phyloP scores from a whole-genome alignment of 2,113 vertebrate genomes.

The Isurus oxyrinchus region DNA sequence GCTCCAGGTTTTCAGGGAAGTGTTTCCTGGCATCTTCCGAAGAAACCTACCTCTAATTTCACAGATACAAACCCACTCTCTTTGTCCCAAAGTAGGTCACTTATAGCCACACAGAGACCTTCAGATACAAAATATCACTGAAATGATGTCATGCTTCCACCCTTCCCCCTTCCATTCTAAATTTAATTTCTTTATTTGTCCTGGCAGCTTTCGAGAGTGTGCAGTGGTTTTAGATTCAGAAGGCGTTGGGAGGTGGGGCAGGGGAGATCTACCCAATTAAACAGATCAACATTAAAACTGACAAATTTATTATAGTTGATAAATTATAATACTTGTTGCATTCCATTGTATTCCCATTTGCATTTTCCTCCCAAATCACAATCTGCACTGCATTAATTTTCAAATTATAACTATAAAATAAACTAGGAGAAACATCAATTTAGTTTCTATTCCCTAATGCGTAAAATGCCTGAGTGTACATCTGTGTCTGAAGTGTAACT shows the following conservation, averaged over 20 bases:
- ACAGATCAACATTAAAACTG: not conserved
- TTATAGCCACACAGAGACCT: not conserved
- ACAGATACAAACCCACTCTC: not conserved
- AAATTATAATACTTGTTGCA: no score
- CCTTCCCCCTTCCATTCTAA: not conserved
- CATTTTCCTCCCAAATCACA: not conserved
- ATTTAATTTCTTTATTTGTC: not conserved
- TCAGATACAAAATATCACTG: not conserved
- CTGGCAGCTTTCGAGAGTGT: no score
- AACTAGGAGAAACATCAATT: not conserved
- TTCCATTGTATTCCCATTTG: not conserved
- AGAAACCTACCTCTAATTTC: not conserved
- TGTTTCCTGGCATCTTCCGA: not conserved
- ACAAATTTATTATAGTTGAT: not conserved
- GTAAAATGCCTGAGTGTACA: not conserved
- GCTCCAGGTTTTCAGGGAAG: not conserved
- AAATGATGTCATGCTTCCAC: not conserved
- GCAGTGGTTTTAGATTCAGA: not conserved
- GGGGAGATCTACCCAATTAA: not conserved
- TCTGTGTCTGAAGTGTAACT: constrained; percentile 31
- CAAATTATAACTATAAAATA: not conserved
- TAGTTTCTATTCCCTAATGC: not conserved
- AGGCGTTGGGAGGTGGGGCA: not conserved
- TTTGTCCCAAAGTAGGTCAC: not conserved
- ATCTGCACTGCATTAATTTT: not conserved